phyloP scores from a whole-genome alignment of 2,113 vertebrate genomes.

The Taxidea taxus region DNA sequence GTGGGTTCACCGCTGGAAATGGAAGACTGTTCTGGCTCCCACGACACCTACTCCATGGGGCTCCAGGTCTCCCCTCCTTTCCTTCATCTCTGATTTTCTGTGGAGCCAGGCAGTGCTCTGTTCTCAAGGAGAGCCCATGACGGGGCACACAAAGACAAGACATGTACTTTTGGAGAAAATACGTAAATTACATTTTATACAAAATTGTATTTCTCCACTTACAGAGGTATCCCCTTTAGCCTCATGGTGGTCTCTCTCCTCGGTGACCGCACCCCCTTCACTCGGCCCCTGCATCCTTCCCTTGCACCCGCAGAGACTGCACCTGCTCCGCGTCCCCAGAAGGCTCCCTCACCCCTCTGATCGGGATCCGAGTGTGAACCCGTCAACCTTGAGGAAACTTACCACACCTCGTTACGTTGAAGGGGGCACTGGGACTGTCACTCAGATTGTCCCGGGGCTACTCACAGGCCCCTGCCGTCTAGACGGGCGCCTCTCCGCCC shows the following conservation, averaged over 20 bases:
- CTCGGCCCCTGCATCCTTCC: rapidly evolving
- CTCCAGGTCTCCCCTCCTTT: neutral
- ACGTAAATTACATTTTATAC: neutral
- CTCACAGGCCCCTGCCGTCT: neutral
- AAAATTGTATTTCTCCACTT: neutral
- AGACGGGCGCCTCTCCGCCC: neutral
- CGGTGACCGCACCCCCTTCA: rapidly evolving
- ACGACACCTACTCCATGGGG: rapidly evolving
- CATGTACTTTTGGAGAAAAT: rapidly evolving
- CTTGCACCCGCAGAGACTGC: rapidly evolving
- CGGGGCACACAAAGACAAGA: rapidly evolving
- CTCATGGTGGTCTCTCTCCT: rapidly evolving
- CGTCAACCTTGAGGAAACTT: neutral
- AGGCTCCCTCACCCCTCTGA: neutral
- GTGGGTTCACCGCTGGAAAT: neutral
- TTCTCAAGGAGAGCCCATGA: rapidly evolving
- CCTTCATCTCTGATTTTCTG: rapidly evolving
- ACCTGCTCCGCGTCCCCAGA: neutral
- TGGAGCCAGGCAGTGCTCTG: neutral
- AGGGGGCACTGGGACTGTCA: neutral
- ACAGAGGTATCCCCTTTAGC: no score
- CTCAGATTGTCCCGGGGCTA: neutral
- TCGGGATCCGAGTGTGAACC: neutral
- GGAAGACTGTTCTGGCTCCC: neutral
- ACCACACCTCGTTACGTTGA: neutral